Evolutionary conservation across 23 tunicate species (phyloP).

Genomic region (Corella eumyota): DNA sequence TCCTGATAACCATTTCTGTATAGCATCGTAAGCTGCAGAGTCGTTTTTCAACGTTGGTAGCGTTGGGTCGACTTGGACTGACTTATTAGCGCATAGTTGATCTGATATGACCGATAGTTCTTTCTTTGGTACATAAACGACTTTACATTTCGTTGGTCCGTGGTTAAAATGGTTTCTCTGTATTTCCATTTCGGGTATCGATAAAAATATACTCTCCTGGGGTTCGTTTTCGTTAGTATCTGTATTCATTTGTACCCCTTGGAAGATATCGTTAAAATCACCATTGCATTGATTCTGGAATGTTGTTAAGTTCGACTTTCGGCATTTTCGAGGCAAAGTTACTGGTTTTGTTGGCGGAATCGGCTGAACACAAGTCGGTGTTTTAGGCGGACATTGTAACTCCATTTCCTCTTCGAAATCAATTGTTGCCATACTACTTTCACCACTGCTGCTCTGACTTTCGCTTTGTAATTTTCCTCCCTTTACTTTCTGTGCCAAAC

Average conservation of each 20-base stretch:
- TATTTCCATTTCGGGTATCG: slow-evolving; percentile 16
- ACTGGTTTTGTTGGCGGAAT: background rate
- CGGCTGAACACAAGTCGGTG: background rate
- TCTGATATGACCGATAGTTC: slow-evolving; percentile 16
- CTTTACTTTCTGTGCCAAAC: no score
- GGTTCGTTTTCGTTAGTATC: background rate
- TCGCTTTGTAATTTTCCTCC: no score
- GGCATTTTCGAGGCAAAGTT: slow-evolving; percentile 10
- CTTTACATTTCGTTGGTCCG: slow-evolving; percentile 12
- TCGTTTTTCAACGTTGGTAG: background rate
- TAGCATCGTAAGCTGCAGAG: slow-evolving; percentile 3
- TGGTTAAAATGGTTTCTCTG: background rate
- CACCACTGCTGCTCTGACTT: no score
- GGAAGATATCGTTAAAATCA: slow-evolving; percentile 14
- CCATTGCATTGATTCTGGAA: background rate
- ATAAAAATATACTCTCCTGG: slow-evolving; percentile 30
- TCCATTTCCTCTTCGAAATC: slow-evolving; percentile 8
- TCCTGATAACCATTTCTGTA: slow-evolving; percentile 15
- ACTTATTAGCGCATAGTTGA: background rate
- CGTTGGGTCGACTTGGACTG: no score
- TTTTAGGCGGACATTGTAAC: background rate
- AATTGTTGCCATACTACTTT: slow-evolving; percentile 15
- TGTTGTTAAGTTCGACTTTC: slow-evolving; percentile 2
- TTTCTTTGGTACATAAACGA: slow-evolving; percentile 29
- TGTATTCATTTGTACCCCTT: slow-evolving; percentile 4